Base-by-base conservation (phyloP, 2,113 vertebrate genomes). In the Carollia perspicillata region DNA sequence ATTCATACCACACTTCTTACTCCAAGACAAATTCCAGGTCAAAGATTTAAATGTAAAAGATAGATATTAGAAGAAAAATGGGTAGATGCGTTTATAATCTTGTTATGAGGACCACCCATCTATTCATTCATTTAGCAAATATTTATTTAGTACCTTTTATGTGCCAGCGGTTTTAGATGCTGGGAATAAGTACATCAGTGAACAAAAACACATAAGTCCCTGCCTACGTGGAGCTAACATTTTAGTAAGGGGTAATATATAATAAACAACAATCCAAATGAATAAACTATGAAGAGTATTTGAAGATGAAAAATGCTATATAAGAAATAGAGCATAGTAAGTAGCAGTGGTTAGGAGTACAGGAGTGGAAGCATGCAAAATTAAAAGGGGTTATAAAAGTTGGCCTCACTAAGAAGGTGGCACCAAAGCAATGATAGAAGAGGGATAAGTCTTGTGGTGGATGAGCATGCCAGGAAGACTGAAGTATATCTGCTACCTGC, bases 21-120 rank as follows among this genome's bases (percentile, higher is more conserved):
- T 93, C n/a, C 18, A 75, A 95, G 74, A 89, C 77, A 89, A 89
- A 90, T 89, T 93, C 33, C 33, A 69, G 37, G 26, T 94, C 42
- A 74, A 75, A 69, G 23, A 53, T 49, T 81, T 75, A 84, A 58
- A 58, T 66, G 35, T 51, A 92, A 95, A 86, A 71, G 23, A n/a
- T 80, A 74, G 72, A 90, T 65, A 69, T 8, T 77, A n/a, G 35
- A 53, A 81, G 65, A 95, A 88, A 92, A 84, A 74, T 71, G 23
- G 17, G 47, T 68, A 84, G 23, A 55, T 74, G 42, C 23, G 68
- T 91, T 88, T 84, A 84, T 84, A 55, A 79, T 74, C 40, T 66
- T 78, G 22, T 49, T n/a, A 66, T 60, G 55, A 51, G 81, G 51
- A 42, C 22, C 11, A 40, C 84, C 86, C 17, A 58, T 81, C 68